Evolutionary conservation across 2,797 vertebrate species (phyloP), one percentile per base, ranked within the genome.

Genomic region (Cyclura pinguis): DNA sequence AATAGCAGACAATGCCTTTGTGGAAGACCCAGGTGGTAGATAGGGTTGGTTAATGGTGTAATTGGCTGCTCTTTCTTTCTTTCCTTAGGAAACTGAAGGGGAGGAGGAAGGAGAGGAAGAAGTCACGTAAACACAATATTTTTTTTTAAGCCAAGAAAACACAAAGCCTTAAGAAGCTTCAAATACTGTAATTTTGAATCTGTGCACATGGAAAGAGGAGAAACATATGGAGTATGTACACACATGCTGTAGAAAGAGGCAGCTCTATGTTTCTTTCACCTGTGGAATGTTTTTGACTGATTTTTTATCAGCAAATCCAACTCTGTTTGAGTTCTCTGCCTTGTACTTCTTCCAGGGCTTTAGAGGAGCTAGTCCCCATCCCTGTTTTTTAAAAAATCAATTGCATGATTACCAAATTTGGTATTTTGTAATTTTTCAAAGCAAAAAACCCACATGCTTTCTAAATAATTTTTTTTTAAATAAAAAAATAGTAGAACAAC

Each of bases 1-100:
- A 77, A 77, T 47, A 35, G 62, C 62, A 86, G 85, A 62, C 73
- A 77, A 55, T 32, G 24, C 9, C 24, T 38, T 76, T 55, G 55
- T 86, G 20, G 85, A 77, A 62, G 4, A 42, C 72, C 72, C 85
- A 86, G 84, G 69, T 74, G 38, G 35, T 29, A 32, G 85, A 76
- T 59, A 59, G 55, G 72, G 35, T 86, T 62, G 73, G 73, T 81
- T 81, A 81, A 55, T 20, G 80, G 6, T 29, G 16, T 59, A 62
- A 86, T 47, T 77, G 55, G 52, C 73, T 59, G 13, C 22, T 38
- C 27, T 76, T 86, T 74, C 32, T 86, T n/a, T 82, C 59, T 55
- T 82, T 83, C 55, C 35, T 62, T 86, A 62, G 35, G 73, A 59
- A 86, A 57, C 12, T 38, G 72, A 86, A 27, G 50, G 18, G 10